phyloP scores from a whole-genome alignment of 2,113 vertebrate genomes.

The Festucalex cinctus region DNA sequence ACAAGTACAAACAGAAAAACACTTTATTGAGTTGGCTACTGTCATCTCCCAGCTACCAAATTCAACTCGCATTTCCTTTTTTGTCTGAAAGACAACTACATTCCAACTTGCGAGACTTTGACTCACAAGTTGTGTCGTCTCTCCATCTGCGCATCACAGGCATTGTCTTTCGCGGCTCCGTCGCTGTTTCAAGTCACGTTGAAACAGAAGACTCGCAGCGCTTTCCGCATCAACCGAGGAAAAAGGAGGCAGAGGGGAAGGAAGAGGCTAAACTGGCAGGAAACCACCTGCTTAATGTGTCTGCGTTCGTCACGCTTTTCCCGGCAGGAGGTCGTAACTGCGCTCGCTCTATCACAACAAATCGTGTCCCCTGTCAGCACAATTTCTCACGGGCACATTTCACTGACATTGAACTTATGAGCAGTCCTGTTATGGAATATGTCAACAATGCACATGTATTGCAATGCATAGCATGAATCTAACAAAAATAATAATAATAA shows the following conservation, averaged over 20 bases:
- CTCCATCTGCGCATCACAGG: conserved; percentile 10
- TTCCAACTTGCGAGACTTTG: too few relatives aligned
- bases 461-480: too few relatives aligned
- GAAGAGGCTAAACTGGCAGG: conserved; percentile 17
- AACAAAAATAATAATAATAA: too few relatives aligned
- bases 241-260: background rate
- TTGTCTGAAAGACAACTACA: too few relatives aligned
- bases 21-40: too few relatives aligned
- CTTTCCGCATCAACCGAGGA: conserved; percentile 18
- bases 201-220: conserved; percentile 17
- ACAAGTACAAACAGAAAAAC: too few relatives aligned
- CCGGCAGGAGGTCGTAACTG: conserved; percentile 12
- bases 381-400: conserved; percentile 22
- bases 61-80: background rate
- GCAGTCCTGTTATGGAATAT: background rate
- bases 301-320: conserved; percentile 15
- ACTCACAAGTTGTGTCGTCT: too few relatives aligned
- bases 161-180: conserved; percentile 16
- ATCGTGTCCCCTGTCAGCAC: conserved; percentile 21
- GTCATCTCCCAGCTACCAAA: too few relatives aligned
- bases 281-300: conserved; percentile 7
- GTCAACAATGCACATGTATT: too few relatives aligned
- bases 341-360: conserved; percentile 24
- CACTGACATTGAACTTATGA: conserved; percentile 30
- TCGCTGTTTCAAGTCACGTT: conserved; percentile 25